Evolutionary conservation across 2,113 vertebrate genomes (phyloP), one percentile per base, ranked within the genome.

Genomic region (Apistogramma diplotaenia): DNA sequence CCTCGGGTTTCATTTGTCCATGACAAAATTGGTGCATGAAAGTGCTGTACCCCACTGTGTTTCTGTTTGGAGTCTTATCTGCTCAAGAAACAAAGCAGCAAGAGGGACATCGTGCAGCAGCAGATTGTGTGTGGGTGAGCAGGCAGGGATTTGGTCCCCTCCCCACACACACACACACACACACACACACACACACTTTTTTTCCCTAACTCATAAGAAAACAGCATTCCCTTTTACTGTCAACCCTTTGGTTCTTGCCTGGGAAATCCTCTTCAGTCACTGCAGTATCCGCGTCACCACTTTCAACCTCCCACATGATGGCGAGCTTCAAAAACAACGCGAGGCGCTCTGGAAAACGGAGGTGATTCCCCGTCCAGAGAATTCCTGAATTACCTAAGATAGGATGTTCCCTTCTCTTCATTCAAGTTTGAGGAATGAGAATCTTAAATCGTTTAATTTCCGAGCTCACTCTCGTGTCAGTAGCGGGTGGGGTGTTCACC

Each of bases 201-300:
- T 0, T 25, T 54, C 74, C 78, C 79, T 23, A 62, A 62, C 57
- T 59, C 65, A 78, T 61, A 81, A 85, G 43, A 84, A 79, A 88
- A 89, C 31, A n/a, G 79, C 79, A 74, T 84, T 65, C 60, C 76
- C 62, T 87, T 87, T 85, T 15, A 62, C 81, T 33, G 59, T 76
- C 76, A 67, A 7, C 23, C 40, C 46, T 82, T 75, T 76, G 75
- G 65, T 87, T 82, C 43, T 49, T 82, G 76, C 65, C 70, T 76
- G 87, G 89, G 93, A 91, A 90, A 90, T 87, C 90, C 93, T 91
- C 84, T 23, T 79, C 74, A 79, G 87, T 81, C 86, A 55, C 61
- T 54, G 77, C 82, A 84, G 76, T 46, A 27, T 84, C 75, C 89
- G 84, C 84, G 87, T 91, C 92, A 92, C 76, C 75, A 78, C 86